Evolutionary conservation across 2,113 vertebrate species (phyloP), one percentile per base, ranked within the genome.

Genomic region (Rhabdomys dilectus): DNA sequence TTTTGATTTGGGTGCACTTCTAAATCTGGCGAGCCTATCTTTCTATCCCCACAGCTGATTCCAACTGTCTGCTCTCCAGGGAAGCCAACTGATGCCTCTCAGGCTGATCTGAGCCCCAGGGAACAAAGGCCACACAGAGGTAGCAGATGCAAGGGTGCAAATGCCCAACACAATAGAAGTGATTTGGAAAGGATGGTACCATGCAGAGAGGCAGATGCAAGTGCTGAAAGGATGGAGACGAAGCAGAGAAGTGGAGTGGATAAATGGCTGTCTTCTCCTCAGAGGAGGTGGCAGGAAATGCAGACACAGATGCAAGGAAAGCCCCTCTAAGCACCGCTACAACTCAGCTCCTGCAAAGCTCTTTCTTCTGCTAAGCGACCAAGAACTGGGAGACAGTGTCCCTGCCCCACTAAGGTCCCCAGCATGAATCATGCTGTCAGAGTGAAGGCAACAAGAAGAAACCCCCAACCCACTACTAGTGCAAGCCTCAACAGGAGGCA

Each of bases 221-320:
- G 51, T 2, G 0, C 9, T 0, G 26, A 45, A 48, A n/a, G 24
- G 1, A 36, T n/a, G 0, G 17, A 34, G 36, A 16, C 0, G 34
- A 66, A 88, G 58, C 56, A 12, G 70, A 89, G 11, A 42, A 66
- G 58, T 7, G 9, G 3, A 0, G 0, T 2, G 53, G 73, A 29
- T 64, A 34, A 29, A 12, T 1, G 58, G 42, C 73, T 53, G 5
- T 39, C 77, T n/a, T 21, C 0, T 51, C 13, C 29, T 58, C 22
- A 1, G 48, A 31, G 73, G 72, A 5, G 36, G 48, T 5, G 3
- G 3, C 3, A 34, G 56, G 39, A 21, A 13, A 24, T 1, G 13
- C 0, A 0, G 51, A 24, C 17, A 39, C 62, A 24, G 19, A 16
- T 13, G 42, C 34, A 9, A 31, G 26, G 75, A 51, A 15, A 5